phyloP scores from a whole-genome alignment of 2,888 invertebrate genomes.

The Antitype chi region DNA sequence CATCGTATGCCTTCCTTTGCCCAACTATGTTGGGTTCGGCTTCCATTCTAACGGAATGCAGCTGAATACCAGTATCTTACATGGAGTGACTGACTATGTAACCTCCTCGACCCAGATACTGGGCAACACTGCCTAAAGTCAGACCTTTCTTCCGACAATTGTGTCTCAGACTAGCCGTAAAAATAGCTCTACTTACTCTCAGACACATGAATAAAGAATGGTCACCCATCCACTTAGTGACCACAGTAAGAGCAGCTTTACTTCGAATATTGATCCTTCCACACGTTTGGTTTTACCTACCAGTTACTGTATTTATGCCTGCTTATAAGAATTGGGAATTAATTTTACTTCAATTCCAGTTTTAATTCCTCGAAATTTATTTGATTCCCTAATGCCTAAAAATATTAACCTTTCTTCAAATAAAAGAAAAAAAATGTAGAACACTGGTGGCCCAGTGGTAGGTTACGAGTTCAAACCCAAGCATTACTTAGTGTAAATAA shows the following conservation, averaged over 20 bases:
- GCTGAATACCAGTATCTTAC: background rate
- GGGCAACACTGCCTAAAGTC: background rate
- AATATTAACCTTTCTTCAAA: too few relatives aligned
- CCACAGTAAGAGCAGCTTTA: background rate
- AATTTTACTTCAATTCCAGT: background rate
- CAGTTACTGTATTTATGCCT: background rate
- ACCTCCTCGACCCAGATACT: background rate
- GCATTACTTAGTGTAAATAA: too few relatives aligned
- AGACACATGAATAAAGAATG: background rate
- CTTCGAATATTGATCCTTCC: background rate
- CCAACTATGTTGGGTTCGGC: background rate
- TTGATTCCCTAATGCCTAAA: background rate
- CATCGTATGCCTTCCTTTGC: too few relatives aligned
- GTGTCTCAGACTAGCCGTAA: background rate
- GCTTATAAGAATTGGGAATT: background rate
- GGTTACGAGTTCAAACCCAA: too few relatives aligned
- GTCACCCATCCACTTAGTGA: conserved; percentile 2
- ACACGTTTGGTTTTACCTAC: background rate
- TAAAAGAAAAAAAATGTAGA: too few relatives aligned
- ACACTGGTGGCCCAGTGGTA: too few relatives aligned
- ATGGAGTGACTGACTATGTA: background rate
- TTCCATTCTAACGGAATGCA: background rate
- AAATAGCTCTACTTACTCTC: background rate
- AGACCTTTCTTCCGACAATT: background rate
- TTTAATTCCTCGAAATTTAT: background rate